Conservation (phyloP, 2,113 vertebrate genomes). For the Penelope pileata region DNA sequence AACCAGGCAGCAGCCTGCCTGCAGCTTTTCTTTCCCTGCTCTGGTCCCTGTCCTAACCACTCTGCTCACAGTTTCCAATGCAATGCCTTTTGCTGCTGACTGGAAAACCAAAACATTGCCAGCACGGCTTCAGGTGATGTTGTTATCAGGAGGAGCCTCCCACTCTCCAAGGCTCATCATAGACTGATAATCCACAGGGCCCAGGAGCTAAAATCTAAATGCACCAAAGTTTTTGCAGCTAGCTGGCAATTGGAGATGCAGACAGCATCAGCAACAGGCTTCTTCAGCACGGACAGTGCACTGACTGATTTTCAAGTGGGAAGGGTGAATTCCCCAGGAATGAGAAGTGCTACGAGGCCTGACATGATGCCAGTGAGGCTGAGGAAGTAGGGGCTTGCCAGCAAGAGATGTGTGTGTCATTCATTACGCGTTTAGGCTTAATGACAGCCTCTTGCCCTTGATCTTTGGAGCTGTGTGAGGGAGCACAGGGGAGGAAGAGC, state of each 20-base stretch:
- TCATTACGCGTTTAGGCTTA: background rate
- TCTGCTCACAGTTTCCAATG: background rate
- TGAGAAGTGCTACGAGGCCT: background rate
- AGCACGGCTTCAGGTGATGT: background rate
- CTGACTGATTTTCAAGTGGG: background rate
- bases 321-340: background rate
- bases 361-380: background rate
- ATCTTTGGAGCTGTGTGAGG: background rate
- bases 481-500: background rate
- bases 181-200: background rate
- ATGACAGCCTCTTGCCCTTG: background rate
- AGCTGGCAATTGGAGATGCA: background rate
- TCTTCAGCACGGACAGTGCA: background rate
- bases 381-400: background rate
- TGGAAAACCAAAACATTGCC: background rate
- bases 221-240: background rate
- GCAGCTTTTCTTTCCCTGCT: background rate
- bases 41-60: background rate
- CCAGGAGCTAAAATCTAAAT: background rate
- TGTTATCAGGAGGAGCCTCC: background rate
- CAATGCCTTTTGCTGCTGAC: background rate
- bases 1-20: background rate
- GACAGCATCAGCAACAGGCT: background rate
- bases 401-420: background rate
- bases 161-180: fast-evolving